Percentiles rank a stretch among this genome's conserved stretches.
Conservation (phyloP, 2,113 vertebrate genomes). For the Thymallus thymallus region DNA sequence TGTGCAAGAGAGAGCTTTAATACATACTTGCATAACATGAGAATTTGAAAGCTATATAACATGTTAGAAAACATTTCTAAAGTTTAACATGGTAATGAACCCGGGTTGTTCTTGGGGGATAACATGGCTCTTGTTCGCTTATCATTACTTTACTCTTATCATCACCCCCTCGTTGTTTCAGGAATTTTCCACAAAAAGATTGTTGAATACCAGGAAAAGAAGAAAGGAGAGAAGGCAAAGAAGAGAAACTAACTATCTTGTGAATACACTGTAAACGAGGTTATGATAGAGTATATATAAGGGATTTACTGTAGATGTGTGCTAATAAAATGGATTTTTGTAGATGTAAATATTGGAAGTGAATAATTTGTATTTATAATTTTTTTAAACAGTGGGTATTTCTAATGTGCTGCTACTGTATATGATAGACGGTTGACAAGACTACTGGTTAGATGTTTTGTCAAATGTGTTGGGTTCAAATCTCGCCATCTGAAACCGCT, state of each 20-base stretch:
- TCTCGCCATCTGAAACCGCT: conserved; percentile 3
- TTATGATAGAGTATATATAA: conserved; percentile 18
- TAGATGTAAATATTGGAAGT: conserved; percentile 10
- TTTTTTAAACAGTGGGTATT: conserved; percentile 22
- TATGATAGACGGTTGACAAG: conserved; percentile 33
- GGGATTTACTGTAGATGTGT: conserved; percentile 34
- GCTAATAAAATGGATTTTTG: conserved; percentile 22
- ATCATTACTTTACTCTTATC: background rate
- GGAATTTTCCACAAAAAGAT: conserved; percentile 85
- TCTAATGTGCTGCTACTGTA: conserved; percentile 48
- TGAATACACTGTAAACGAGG: conserved; percentile 12
- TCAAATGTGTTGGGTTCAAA: conserved; percentile 14
- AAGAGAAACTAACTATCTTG: conserved; percentile 63
- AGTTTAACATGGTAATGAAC: background rate
- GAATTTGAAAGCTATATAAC: background rate
- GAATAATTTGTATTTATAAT: background rate
- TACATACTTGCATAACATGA: no score
- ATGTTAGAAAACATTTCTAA: background rate
- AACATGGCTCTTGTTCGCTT: no score
- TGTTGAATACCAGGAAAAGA: conserved; percentile 78
- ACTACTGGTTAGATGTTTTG: background rate
- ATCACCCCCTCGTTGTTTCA: conserved; percentile 35
- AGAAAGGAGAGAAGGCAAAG: conserved; percentile 75
- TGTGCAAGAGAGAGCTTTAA: background rate
- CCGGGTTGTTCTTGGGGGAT: background rate